These are phyloP conservation scores for Delphinus delphis DNA, from an alignment of 2,113 vertebrate genomes.

Conservation along the genomic window DNA sequence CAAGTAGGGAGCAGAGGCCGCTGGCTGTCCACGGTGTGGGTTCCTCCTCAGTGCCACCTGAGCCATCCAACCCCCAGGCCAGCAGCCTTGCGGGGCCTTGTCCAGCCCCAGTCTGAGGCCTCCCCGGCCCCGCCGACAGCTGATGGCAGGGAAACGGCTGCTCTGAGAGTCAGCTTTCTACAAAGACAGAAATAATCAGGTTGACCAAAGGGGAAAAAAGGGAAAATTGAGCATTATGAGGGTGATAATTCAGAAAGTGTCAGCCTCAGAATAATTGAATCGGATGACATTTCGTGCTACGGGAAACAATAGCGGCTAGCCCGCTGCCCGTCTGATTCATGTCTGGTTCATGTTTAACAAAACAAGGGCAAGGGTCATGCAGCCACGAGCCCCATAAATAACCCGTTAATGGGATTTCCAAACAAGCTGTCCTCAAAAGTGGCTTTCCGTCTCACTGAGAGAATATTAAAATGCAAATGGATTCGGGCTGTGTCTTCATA, in stretches of 20 bases:
- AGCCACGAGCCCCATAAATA: slow-evolving; percentile 99
- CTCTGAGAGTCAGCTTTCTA: slow-evolving; percentile 78
- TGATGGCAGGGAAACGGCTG: slow-evolving; percentile 72
- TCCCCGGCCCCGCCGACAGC: slow-evolving; percentile 68
- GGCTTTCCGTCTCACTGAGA: slow-evolving; percentile 88
- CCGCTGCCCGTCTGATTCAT: slow-evolving; percentile 92
- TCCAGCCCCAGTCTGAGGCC: not conserved
- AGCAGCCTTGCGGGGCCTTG: not conserved
- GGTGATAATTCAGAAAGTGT: slow-evolving; percentile 88
- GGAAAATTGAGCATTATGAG: slow-evolving; percentile 87
- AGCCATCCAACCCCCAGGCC: not conserved
- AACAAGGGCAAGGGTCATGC: slow-evolving; percentile 97
- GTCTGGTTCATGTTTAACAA: slow-evolving; percentile 99
- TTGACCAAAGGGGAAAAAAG: slow-evolving; percentile 84
- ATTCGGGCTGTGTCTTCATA: slow-evolving; percentile 98
- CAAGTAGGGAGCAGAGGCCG: not conserved
- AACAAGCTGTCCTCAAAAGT: slow-evolving; percentile 96
- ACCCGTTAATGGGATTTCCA: slow-evolving; percentile 99
- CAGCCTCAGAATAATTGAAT: slow-evolving; percentile 94
- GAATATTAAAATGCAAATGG: slow-evolving; percentile 99
- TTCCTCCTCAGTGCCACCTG: slow-evolving; percentile 29
- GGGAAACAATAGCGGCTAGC: slow-evolving; percentile 96
- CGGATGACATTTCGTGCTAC: slow-evolving; percentile 96
- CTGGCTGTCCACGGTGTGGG: not conserved
- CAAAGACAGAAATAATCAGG: slow-evolving; percentile 86